phyloP scores from a whole-genome alignment of 2,888 invertebrate species.

The Lasioglossum figueresi region DNA sequence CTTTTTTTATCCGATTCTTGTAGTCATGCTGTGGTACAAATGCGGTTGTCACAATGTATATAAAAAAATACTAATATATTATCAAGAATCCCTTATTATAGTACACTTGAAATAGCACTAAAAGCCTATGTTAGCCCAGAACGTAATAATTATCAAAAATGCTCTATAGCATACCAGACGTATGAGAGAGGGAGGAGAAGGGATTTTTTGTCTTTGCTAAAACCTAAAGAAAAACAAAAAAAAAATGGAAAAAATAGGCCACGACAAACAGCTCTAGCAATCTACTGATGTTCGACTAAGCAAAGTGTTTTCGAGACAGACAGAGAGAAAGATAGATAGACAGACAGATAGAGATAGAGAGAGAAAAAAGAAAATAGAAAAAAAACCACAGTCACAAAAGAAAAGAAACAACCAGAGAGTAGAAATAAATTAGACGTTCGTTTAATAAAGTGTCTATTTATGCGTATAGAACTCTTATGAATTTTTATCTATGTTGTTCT shows the following conservation, averaged over 20 bases:
- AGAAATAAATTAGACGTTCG: constrained; percentile 76
- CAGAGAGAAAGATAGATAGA: neutral
- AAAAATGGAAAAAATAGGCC: constrained; percentile 48
- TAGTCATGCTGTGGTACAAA: constrained; percentile 52
- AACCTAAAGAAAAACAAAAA: neutral
- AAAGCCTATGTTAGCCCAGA: constrained; percentile 45
- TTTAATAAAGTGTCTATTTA: constrained; percentile 77
- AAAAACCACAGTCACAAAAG: neutral
- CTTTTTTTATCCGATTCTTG: constrained; percentile 15
- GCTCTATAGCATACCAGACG: constrained; percentile 1
- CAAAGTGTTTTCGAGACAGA: constrained; percentile 12
- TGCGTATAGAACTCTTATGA: constrained; percentile 74
- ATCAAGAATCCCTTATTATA: constrained; percentile 47
- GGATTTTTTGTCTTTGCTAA: constrained; percentile 1
- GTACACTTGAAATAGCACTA: constrained; percentile 47
- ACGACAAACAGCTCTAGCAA: constrained; percentile 37
- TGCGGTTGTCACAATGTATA: constrained; percentile 57
- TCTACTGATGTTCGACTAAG: constrained; percentile 22
- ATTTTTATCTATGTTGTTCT: constrained; percentile 61
- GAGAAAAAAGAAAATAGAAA: neutral
- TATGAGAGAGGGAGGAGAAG: constrained; percentile 22
- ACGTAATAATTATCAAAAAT: constrained; percentile 36
- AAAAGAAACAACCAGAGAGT: constrained; percentile 64
- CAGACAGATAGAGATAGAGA: neutral
- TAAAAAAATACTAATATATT: constrained; percentile 64